Base-by-base conservation (phyloP, 2,113 vertebrate species). In the Corythoichthys haematopterus region DNA sequence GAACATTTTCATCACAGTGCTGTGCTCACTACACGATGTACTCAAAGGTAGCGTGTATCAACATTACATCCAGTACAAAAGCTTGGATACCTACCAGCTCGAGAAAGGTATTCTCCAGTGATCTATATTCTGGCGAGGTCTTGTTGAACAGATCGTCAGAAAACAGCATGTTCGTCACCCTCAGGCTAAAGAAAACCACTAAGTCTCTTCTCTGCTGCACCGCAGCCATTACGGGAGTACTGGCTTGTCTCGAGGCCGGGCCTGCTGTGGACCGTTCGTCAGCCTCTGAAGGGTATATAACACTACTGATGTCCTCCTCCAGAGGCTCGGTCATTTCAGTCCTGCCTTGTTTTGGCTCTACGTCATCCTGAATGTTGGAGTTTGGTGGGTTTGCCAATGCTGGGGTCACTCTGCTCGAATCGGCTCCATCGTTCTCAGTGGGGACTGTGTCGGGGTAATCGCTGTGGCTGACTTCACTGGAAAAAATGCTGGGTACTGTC, bases 121-220 rank as follows among this genome's bases (percentile, higher is more conserved):
- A 92, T 80, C 90, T 94, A 87, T 98, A 98, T 63, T 97, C 95
- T 15, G 85, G 69, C 0, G 95, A 98, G 16, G 92, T 97, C 89
- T 93, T 94, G 69, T 99, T 95, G 93, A 95, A 97, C 74, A 98
- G 92, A 86, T 93, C 91, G 1, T 93, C 88, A 2, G 95, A 95
- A 88, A 98, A 96, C 81, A 91, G 92, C 91, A 97, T 90, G 89
- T 97, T 97, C 73, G 95, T 95, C 6, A 98, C 93, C 64, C 93
- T 89, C 75, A 98, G 89, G 78, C 96, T 98, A 92, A 99, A 97
- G 88, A 98, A 96, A 51, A 99, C 95, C 61, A 97, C 93, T 6
- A 98, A 85, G 60, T 98, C 97, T 79, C 89, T 94, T 86, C 86
- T 91, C 75, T 80, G 88, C 74, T 89, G 69, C 15, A 89, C 76